Percentiles rank a stretch among this genome's conserved stretches.
These are phyloP conservation scores for Sebastes kiyomatsui DNA, from an alignment of 2,797 vertebrate species.

Conservation along the genomic window DNA sequence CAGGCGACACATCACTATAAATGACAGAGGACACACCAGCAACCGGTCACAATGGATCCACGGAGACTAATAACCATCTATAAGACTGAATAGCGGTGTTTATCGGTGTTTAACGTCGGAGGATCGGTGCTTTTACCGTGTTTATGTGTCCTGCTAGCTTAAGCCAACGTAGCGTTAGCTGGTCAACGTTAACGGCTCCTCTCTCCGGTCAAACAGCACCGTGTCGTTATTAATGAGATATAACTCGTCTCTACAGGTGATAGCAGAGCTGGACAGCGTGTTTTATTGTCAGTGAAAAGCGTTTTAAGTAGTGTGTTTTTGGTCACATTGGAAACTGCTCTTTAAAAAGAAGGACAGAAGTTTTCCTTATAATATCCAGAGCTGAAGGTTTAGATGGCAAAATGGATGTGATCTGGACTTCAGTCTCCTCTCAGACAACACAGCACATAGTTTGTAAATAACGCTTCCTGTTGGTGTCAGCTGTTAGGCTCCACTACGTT, in stretches of 20 bases:
- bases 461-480: slow-evolving; percentile 28
- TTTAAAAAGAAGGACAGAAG: background rate
- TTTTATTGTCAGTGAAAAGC: background rate
- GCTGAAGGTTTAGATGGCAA: background rate
- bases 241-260: background rate
- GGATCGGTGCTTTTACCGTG: slow-evolving; percentile 42
- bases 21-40: slow-evolving; percentile 1
- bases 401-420: slow-evolving; percentile 70
- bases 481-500: slow-evolving; percentile 29
- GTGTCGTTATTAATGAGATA: background rate
- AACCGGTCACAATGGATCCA: background rate
- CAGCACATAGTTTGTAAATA: slow-evolving; percentile 57
- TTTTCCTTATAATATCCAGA: background rate
- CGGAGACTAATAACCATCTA: background rate
- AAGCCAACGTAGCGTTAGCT: slow-evolving; percentile 67
- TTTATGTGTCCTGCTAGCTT: slow-evolving; percentile 71
- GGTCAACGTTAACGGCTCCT: background rate
- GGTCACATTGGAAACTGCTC: background rate
- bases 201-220: background rate
- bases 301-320: background rate
- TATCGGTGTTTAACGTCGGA: background rate
- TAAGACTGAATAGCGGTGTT: background rate
- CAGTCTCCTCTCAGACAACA: slow-evolving; percentile 5
- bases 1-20: slow-evolving; percentile 5
- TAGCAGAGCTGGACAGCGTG: background rate